Base-by-base conservation (phyloP, 2,797 vertebrate species). In the Bucorvus abyssinicus region DNA sequence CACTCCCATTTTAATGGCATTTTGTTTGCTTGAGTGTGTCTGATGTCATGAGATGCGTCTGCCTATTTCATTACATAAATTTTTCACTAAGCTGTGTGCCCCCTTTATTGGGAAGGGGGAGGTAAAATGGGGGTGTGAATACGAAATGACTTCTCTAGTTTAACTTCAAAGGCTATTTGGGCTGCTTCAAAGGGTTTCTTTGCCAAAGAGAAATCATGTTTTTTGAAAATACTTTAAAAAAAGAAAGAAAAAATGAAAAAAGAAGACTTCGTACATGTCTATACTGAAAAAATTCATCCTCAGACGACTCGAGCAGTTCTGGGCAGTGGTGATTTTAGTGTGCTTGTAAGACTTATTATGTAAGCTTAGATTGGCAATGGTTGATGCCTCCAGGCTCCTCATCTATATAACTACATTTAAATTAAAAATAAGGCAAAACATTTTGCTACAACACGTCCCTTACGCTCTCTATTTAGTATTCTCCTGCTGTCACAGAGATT, bases 111-210 rank as follows among this genome's bases (percentile, higher is more conserved):
- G 61, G 71, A 60, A 22, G 12, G 22, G 12, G 42, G 34, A 63
- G 42, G 40, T 42, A 78, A 38, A 78, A 53, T 6, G 47, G 53
- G 27, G 9, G 29, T 42, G n/a, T 40, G 92, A 93, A 96, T 94
- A 30, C 0, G 4, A 53, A 95, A 90, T 50, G 5, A 21, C 73
- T 84, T 63, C 84, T 69, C 80, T 15, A 65, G 92, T 92, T 95
- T 91, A 73, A 93, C 92, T 95, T 97, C 95, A 96, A 95, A 95
- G 87, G 52, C 82, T 61, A 44, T 69, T 84, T 92, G 95, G 76
- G 24, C 67, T 15, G 12, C 92, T 95, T 97, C 93, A 96, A 93
- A 96, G 85, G 59, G 8, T 23, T 91, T 55, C 52, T 69, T 75
- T 19, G 27, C 69, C 76, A 64, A 44, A 63, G 61, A 90, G 53